A percentile compares a stretch with the other conserved stretches of the same genome.
These are phyloP conservation scores for Erpornis zantholeuca DNA, from an alignment of 2,113 vertebrate genomes.

Conservation along the genomic window DNA sequence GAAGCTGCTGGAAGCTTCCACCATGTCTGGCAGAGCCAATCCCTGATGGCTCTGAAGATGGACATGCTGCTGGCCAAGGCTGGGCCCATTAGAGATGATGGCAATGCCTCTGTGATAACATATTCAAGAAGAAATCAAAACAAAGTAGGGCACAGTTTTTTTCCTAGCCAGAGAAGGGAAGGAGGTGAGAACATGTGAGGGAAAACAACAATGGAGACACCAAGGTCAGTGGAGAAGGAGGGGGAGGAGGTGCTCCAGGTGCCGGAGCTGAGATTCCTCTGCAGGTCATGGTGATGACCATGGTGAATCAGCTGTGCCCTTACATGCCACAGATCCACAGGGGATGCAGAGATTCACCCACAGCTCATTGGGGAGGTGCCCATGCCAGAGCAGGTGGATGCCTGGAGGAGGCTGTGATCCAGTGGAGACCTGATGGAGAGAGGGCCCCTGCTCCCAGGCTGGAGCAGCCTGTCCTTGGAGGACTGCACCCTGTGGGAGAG, in stretches of 20 bases:
- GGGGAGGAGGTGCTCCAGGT: neutral
- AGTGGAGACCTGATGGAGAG: no score
- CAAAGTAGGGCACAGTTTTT: neutral
- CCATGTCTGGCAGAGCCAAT: neutral
- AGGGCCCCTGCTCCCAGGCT: neutral
- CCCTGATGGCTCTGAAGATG: neutral
- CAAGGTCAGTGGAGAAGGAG: neutral
- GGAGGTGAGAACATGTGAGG: neutral
- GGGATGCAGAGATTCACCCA: neutral
- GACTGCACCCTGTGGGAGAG: accelerated
- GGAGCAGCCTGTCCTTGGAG: neutral
- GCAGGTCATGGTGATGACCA: accelerated
- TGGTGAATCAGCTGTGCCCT: neutral
- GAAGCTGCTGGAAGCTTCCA: neutral
- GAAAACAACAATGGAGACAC: neutral
- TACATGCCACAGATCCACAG: neutral
- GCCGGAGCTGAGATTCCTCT: neutral
- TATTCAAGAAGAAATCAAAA: neutral
- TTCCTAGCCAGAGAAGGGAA: neutral
- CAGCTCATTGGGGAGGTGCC: neutral
- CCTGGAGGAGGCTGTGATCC: neutral
- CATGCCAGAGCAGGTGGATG: accelerated
- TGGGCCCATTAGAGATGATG: neutral
- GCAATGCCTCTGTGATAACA: neutral
- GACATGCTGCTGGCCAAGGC: neutral